Conservation (phyloP, 2,797 vertebrate genomes). For the Gorsachius magnificus region DNA sequence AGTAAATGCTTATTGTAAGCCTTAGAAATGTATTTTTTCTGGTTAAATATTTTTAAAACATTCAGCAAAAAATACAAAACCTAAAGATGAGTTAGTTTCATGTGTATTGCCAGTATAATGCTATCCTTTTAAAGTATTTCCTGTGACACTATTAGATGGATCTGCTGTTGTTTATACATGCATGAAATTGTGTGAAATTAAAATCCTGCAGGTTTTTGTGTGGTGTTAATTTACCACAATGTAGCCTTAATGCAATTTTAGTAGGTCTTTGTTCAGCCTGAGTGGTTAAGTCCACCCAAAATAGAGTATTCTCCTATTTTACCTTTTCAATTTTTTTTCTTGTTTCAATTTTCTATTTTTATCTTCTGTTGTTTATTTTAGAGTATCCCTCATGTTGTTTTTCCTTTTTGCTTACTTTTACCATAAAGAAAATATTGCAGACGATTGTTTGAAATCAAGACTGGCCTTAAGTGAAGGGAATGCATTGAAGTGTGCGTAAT, state of each 20-base stretch:
- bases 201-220: constrained; percentile 31
- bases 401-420: neutral
- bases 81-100: neutral
- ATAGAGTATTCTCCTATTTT: neutral
- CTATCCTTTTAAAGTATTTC: neutral
- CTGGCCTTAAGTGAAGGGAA: neutral
- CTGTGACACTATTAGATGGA: neutral
- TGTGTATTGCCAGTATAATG: neutral
- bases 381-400: neutral
- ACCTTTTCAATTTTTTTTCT: neutral
- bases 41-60: neutral
- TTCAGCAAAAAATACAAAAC: neutral
- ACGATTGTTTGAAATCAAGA: neutral
- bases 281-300: neutral
- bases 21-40: neutral
- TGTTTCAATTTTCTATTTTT: neutral
- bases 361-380: neutral
- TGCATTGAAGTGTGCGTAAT: neutral
- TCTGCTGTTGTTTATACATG: neutral
- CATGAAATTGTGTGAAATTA: constrained; percentile 43
- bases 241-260: constrained; percentile 18
- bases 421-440: neutral
- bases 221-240: neutral
- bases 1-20: neutral
- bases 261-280: constrained; percentile 9